Conservation (phyloP, 1,140 invertebrate species). For the Odontomachus brunneus region DNA sequence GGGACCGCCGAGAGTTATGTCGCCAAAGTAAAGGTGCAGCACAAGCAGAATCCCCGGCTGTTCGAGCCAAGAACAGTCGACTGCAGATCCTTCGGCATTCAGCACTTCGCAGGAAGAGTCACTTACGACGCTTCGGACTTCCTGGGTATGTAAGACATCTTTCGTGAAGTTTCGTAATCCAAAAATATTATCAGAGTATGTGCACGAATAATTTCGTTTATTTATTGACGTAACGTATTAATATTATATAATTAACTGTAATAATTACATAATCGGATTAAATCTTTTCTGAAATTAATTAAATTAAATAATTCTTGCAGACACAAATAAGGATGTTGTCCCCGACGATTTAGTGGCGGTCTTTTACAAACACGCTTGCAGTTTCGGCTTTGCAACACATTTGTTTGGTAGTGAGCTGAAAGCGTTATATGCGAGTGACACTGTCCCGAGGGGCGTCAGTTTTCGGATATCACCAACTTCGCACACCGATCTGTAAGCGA, state of each 20-base stretch:
- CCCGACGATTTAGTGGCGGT: constrained; percentile 96
- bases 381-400: constrained; percentile 97
- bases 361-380: constrained; percentile 96
- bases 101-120: constrained; percentile 96
- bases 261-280: neutral
- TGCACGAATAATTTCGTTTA: neutral
- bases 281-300: neutral
- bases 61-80: constrained; percentile 91
- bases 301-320: constrained; percentile 79
- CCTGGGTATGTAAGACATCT: constrained; percentile 85
- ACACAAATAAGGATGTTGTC: constrained; percentile 96
- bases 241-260: neutral
- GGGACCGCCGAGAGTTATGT: constrained; percentile 95
- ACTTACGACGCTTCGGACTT: constrained; percentile 96
- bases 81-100: constrained; percentile 94
- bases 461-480: constrained; percentile 97
- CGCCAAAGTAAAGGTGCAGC: constrained; percentile 93
- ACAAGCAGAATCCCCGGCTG: constrained; percentile 91
- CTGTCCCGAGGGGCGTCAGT: constrained; percentile 92
- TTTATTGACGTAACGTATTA: neutral
- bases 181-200: neutral
- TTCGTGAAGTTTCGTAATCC: constrained; percentile 7
- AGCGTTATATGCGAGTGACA: constrained; percentile 93
- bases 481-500: constrained; percentile 91
- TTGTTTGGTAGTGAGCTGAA: constrained; percentile 97